Evolutionary conservation across 2,888 invertebrate species (phyloP), one percentile per base, ranked within the genome.

Genomic region (Patella depressa): DNA sequence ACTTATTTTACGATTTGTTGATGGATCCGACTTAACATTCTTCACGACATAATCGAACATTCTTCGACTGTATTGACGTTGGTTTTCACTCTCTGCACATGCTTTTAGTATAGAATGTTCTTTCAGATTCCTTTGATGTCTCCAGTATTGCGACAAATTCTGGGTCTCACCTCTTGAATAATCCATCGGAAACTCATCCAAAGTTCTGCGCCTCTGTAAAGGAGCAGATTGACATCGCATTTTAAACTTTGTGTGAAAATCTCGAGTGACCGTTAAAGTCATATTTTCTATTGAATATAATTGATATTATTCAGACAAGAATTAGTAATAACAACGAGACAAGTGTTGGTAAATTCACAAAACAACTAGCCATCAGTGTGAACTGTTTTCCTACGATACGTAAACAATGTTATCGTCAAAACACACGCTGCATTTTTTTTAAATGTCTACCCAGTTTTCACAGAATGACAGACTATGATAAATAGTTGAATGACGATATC

Each of bases 131-230:
- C 79, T 81, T 34, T 82, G 74, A 12, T 76, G 71, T 15, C 83
- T 77, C 5, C 80, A 81, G 9, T 82, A 75, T 74, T 80, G 77
- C 15, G 85, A 80, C n/a, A 81, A 82, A 45, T 79, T 80, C 34
- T 81, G 75, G 2, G 81, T 82, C 59, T 87, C 85, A 29, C 78
- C 79, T 29, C 82, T 73, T 17, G 76, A 79, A 75, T 82, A 76
- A 11, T 83, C 83, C 87, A 87, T 86, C 1, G 86, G 87, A 73
- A 80, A 86, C 76, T 85, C 84, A 75, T 84, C 84, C 70, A 85
- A 80, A 65, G 82, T 85, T 24, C 85, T 75, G 53, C 83, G 79
- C 55, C 85, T 84, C 83, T 86, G 85, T 78, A 85, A 81, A 72
- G 85, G 79, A 80, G 81, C 76, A 75, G 82, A 65, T 24, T 65